Conservation (phyloP, 2,797 vertebrate species). For the Tamandua tetradactyla region DNA sequence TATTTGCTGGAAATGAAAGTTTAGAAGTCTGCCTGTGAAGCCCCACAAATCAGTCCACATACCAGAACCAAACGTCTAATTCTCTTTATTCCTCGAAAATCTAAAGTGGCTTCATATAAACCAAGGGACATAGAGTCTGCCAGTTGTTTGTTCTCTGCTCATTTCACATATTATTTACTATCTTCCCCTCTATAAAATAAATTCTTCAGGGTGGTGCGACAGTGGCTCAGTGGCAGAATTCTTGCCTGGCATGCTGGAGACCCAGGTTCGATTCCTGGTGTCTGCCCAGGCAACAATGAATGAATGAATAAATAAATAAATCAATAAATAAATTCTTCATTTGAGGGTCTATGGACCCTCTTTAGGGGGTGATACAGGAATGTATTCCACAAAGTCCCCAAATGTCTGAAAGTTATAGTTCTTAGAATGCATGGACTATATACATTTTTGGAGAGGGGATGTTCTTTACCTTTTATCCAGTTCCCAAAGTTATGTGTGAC, state of each 20-base stretch:
- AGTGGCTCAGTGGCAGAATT: no score
- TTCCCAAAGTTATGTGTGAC: neutral
- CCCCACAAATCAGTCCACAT: neutral
- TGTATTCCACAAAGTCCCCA: neutral
- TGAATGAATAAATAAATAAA: no score
- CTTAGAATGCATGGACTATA: neutral
- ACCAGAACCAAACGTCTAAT: neutral
- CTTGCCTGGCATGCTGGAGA: no score
- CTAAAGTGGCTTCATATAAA: neutral
- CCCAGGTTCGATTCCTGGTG: no score
- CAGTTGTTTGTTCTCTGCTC: neutral
- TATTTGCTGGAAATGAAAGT: slow-evolving; percentile 1
- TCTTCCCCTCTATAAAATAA: neutral
- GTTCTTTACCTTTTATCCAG: neutral
- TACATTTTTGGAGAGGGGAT: neutral
- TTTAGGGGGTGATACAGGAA: neutral
- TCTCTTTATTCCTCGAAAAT: neutral
- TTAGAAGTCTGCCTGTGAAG: neutral
- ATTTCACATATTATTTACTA: neutral
- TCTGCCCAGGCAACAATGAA: no score
- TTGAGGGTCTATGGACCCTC: neutral
- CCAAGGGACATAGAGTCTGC: neutral
- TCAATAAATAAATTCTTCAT: neutral
- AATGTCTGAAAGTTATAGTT: neutral
- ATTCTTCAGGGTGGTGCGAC: no score